Evolutionary conservation across 2,113 vertebrate genomes (phyloP).

Genomic region (Phyllostomus discolor): DNA sequence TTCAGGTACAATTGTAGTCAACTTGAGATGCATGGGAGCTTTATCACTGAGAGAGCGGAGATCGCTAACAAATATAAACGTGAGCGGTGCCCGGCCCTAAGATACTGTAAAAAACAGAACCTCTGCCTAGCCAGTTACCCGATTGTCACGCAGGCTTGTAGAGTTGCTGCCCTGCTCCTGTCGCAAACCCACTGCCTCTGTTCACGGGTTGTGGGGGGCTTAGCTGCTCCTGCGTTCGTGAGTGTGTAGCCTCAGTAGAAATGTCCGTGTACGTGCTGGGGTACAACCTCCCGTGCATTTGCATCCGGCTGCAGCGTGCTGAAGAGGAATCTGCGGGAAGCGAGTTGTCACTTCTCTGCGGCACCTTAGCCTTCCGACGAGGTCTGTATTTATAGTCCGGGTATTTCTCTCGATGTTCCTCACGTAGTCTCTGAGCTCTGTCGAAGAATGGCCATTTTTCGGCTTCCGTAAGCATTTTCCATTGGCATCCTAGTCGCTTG

Average conservation of each 20-base stretch:
- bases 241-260: too few species aligned
- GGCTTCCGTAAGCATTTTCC: conserved; percentile 80
- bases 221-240: neutral
- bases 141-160: neutral
- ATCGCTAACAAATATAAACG: neutral
- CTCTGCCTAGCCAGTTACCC: neutral
- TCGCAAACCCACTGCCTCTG: neutral
- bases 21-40: neutral
- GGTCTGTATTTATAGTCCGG: conserved; percentile 39
- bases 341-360: neutral
- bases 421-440: conserved; percentile 27
- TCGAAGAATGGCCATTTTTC: conserved; percentile 55
- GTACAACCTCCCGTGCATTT: accelerated
- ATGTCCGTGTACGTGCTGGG: neutral
- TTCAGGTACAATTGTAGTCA: neutral
- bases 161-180: neutral
- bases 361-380: neutral
- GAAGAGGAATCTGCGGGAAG: neutral
- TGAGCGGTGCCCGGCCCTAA: neutral
- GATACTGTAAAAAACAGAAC: neutral
- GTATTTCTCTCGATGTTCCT: conserved; percentile 4
- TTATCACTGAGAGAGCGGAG: neutral
- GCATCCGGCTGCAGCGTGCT: accelerated
- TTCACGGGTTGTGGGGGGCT: neutral
- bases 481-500: conserved; percentile 89